A percentile compares a stretch with the other conserved stretches of the same genome.
Evolutionary conservation across 1,140 invertebrate species (phyloP).

Genomic region (Diorhabda elongata): DNA sequence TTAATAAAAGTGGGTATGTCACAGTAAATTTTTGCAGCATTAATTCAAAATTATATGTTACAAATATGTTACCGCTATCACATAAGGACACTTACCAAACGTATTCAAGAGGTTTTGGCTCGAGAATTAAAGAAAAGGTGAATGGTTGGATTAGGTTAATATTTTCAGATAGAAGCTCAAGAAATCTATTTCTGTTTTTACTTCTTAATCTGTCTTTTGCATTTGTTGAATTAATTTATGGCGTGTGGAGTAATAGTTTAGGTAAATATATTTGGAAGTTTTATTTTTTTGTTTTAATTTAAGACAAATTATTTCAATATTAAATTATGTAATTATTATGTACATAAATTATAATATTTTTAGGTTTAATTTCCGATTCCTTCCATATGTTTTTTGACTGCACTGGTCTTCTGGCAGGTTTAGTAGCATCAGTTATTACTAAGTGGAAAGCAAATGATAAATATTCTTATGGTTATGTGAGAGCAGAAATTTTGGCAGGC

Average conservation of each 20-base stretch:
- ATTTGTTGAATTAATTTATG: conserved; percentile 94
- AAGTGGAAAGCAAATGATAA: conserved; percentile 92
- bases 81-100: conserved; percentile 70
- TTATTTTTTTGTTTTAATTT: conserved; percentile 6
- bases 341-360: conserved; percentile 30
- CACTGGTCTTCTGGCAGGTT: conserved; percentile 86
- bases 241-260: conserved; percentile 93
- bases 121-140: conserved; percentile 66
- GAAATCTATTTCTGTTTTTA: conserved; percentile 93
- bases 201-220: conserved; percentile 92
- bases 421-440: conserved; percentile 87
- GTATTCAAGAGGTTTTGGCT: conserved; percentile 53
- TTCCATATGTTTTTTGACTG: conserved; percentile 99
- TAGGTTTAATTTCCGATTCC: conserved; percentile 93
- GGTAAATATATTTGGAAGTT: conserved; percentile 48
- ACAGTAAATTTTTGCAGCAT: neutral
- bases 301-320: neutral
- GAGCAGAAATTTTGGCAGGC: conserved; percentile 92
- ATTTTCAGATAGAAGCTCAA: conserved; percentile 86
- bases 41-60: neutral
- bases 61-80: conserved; percentile 69
- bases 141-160: conserved; percentile 79
- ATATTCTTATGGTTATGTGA: conserved; percentile 93
- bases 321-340: conserved; percentile 17
- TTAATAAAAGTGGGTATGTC: neutral